Evolutionary conservation across 2,888 invertebrate genomes (phyloP).

Genomic region (Proisotoma minuta): DNA sequence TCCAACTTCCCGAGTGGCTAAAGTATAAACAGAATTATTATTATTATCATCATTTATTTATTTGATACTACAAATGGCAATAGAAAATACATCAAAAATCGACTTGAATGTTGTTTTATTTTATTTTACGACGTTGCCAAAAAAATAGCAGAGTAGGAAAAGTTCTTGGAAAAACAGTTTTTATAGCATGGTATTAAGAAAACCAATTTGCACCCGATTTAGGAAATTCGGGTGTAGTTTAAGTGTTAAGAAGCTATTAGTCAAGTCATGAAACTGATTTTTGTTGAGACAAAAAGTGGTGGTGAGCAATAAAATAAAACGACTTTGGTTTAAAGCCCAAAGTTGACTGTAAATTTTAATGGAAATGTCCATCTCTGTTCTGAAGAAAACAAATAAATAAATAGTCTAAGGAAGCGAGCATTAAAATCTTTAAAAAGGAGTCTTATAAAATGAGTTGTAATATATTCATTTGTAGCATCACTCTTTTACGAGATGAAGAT

Average conservation of each 20-base stretch:
- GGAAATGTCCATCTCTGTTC: neutral
- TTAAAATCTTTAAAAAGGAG: no score
- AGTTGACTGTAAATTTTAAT: neutral
- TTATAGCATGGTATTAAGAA: no score
- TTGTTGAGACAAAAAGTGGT: neutral
- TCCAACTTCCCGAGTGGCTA: constrained; percentile 81
- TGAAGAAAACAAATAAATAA: constrained; percentile 1
- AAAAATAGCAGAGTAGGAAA: no score
- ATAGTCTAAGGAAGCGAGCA: no score
- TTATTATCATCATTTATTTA: neutral
- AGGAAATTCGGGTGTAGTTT: neutral
- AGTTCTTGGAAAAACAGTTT: no score
- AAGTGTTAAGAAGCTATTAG: neutral
- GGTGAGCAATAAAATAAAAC: constrained; percentile 2
- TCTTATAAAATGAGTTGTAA: no score
- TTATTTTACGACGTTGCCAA: no score
- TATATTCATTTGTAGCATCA: no score
- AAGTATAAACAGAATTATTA: neutral
- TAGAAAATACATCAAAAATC: no score
- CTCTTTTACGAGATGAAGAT: no score
- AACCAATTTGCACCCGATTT: constrained; percentile 2
- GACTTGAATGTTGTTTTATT: no score
- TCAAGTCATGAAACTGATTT: neutral
- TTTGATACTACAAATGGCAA: neutral
- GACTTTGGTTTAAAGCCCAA: neutral